Conservation (phyloP, 2,888 invertebrate species). For the Callyntrura sp. region DNA sequence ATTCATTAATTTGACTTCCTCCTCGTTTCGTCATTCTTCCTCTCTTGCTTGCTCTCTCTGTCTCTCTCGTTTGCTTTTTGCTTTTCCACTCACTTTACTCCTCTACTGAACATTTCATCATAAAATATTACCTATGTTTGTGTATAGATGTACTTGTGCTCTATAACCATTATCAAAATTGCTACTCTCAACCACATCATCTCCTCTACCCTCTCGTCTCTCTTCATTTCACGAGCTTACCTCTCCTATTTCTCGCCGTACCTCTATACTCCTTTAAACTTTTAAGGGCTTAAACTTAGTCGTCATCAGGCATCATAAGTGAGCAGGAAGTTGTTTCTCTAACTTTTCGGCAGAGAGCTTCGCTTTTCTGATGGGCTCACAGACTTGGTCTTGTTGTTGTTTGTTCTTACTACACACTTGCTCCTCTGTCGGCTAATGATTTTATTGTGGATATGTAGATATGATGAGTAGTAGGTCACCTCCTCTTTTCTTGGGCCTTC, state of each 20-base stretch:
- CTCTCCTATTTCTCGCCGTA: slow-evolving; percentile 3
- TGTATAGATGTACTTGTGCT: slow-evolving; percentile 4
- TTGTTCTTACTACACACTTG: slow-evolving; percentile 1
- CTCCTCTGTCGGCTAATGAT: not conserved
- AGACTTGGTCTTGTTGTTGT: slow-evolving; percentile 18
- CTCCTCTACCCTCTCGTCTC: not conserved
- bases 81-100: slow-evolving; percentile 6
- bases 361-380: not conserved
- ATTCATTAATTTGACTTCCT: slow-evolving; percentile 83
- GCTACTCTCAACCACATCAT: not conserved
- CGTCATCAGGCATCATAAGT: not conserved
- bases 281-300: slow-evolving; percentile 60
- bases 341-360: not conserved
- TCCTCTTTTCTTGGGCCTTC: slow-evolving; percentile 21
- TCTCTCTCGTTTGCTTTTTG: no score
- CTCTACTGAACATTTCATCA: slow-evolving; percentile 28
- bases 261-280: slow-evolving; percentile 62
- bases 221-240: slow-evolving; percentile 26
- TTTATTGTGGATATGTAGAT: not conserved
- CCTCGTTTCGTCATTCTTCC: slow-evolving; percentile 71
- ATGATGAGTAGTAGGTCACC: not conserved
- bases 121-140: slow-evolving; percentile 40
- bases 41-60: not conserved
- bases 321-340: slow-evolving; percentile 54
- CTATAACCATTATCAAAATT: not conserved